Conservation (phyloP, 1,140 invertebrate species). For the Capitella teleta region DNA sequence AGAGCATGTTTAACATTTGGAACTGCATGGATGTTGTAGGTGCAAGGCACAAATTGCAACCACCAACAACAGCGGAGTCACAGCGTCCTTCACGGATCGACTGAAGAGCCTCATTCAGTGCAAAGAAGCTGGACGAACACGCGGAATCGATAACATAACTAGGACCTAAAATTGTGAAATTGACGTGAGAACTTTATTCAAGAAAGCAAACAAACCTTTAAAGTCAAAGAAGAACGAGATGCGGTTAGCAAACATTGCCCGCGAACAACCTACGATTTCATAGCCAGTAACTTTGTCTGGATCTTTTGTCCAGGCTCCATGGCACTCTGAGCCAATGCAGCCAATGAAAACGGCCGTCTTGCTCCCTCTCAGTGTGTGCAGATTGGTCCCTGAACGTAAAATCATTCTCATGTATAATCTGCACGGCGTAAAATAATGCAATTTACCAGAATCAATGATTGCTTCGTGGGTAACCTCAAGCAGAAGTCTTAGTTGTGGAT, state of each 20-base stretch:
- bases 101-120: conserved; percentile 70
- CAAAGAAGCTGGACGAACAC: conserved; percentile 83
- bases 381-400: conserved; percentile 56
- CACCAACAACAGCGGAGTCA: conserved; percentile 84
- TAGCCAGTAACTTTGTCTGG: conserved; percentile 68
- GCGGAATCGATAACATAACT: conserved; percentile 90
- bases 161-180: conserved; percentile 68
- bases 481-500: conserved; percentile 81
- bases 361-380: conserved; percentile 61
- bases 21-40: conserved; percentile 85
- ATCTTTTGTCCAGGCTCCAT: conserved; percentile 59
- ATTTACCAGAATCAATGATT: conserved; percentile 78
- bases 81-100: conserved; percentile 75
- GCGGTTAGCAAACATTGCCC: conserved; percentile 92
- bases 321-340: conserved; percentile 71
- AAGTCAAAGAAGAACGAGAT: conserved; percentile 92
- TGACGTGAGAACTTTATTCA: no score
- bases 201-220: conserved; percentile 43
- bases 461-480: conserved; percentile 90
- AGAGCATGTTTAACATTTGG: conserved; percentile 79
- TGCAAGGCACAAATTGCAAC: conserved; percentile 71
- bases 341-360: conserved; percentile 86
- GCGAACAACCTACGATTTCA: conserved; percentile 77
- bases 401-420: no score
- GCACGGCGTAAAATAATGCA: no score